Conservation (phyloP, 1,140 invertebrate genomes). For the Bombus superbus region DNA sequence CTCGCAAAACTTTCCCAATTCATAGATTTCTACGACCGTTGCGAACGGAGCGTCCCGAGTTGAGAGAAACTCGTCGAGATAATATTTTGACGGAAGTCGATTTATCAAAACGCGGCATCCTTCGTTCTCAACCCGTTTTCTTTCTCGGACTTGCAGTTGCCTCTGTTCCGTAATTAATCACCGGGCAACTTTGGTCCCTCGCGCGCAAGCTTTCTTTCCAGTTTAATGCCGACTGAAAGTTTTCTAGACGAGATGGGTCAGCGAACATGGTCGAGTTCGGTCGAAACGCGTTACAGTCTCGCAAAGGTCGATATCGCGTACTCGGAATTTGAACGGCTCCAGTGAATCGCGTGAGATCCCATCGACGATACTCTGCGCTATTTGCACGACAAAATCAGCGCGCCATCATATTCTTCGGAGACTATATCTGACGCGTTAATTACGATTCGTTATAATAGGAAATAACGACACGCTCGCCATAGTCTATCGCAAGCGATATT, state of each 20-base stretch:
- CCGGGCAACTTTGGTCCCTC: constrained; percentile 9
- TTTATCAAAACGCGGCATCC: constrained; percentile 48
- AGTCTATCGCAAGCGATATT: too few species aligned
- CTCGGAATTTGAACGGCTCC: not conserved
- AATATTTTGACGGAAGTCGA: constrained; percentile 35
- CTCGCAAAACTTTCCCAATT: not conserved
- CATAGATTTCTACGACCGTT: not conserved
- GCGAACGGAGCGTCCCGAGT: not conserved
- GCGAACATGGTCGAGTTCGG: not conserved
- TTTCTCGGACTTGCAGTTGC: constrained; percentile 13
- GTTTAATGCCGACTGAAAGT: constrained; percentile 8
- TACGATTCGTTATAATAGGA: too few species aligned
- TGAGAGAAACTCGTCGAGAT: not conserved
- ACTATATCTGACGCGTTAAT: too few species aligned
- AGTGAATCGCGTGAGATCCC: too few species aligned
- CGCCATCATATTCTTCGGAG: too few species aligned
- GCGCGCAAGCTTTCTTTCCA: not conserved
- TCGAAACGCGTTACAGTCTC: not conserved
- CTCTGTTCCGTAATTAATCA: constrained; percentile 54
- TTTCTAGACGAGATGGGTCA: not conserved
- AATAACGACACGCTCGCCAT: too few species aligned
- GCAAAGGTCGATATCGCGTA: not conserved
- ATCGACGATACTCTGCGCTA: too few species aligned
- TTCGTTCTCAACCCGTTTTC: not conserved
- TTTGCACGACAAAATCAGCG: too few species aligned